These are phyloP conservation scores for Drosophila ogumai DNA, from an alignment of 1,140 invertebrate genomes.

Conservation along the genomic window DNA sequence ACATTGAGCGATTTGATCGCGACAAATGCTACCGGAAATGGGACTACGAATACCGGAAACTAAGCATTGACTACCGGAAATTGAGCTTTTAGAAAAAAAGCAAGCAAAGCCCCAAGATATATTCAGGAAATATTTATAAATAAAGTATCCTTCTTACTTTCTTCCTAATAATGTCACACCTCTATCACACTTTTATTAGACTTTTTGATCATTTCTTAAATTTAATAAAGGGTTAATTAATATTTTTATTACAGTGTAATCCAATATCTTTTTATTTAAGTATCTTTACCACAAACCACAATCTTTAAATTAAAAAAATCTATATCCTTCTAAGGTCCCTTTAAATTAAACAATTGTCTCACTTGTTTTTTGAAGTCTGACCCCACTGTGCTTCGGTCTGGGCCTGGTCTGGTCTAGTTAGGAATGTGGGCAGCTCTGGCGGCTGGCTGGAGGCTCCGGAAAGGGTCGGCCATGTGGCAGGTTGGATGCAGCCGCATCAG, in stretches of 20 bases:
- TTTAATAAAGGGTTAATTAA: background rate
- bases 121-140: background rate
- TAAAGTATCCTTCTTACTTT: too few relatives aligned
- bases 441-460: slow-evolving; percentile 16
- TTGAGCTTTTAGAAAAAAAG: background rate
- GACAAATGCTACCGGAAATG: background rate
- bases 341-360: too few relatives aligned
- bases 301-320: too few relatives aligned
- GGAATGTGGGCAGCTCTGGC: background rate
- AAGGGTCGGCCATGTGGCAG: slow-evolving; percentile 14
- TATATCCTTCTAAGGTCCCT: background rate
- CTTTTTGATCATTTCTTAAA: too few relatives aligned
- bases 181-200: background rate
- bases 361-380: too few relatives aligned
- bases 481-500: slow-evolving; percentile 54
- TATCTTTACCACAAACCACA: too few relatives aligned
- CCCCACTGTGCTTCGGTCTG: slow-evolving; percentile 1
- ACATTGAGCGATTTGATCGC: background rate
- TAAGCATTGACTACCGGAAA: too few relatives aligned
- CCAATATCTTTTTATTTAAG: too few relatives aligned
- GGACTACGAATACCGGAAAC: too few relatives aligned
- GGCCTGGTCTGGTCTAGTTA: slow-evolving; percentile 18
- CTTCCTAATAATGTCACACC: background rate
- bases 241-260: background rate
- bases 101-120: background rate